A percentile compares a stretch with the other conserved stretches of the same genome.
Evolutionary conservation across 2,888 invertebrate species (phyloP).

Genomic region (Diplolepis rosae): DNA sequence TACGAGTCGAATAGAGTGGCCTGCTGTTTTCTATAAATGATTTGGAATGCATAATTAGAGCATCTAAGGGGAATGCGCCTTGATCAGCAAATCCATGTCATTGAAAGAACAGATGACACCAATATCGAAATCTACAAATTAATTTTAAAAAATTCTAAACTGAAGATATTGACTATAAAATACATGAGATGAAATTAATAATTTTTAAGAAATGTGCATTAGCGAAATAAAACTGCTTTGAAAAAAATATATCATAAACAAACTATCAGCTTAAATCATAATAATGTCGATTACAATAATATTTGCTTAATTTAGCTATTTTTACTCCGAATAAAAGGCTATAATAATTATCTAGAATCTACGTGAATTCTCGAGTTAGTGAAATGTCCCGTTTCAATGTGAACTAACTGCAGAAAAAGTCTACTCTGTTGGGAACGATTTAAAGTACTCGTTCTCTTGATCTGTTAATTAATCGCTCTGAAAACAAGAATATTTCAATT

Average conservation of each 20-base stretch:
- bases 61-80: slow-evolving; percentile 54
- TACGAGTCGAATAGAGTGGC: background rate
- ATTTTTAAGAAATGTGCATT: no score
- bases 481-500: no score
- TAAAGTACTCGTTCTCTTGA: background rate
- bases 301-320: background rate
- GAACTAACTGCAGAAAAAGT: background rate
- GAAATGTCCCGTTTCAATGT: background rate
- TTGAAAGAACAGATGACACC: slow-evolving; percentile 10
- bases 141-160: background rate
- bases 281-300: no score
- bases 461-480: background rate
- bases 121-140: background rate
- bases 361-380: background rate
- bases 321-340: background rate
- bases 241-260: no score
- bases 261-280: no score
- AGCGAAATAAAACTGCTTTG: no score
- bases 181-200: no score
- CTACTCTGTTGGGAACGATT: background rate
- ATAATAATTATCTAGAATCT: background rate
- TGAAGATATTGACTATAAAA: no score
- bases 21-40: slow-evolving; percentile 63
- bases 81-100: slow-evolving; percentile 11
- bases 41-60: slow-evolving; percentile 64